Evolutionary conservation across 2,113 vertebrate species (phyloP).

Genomic region (Nycticryphes semicollaris): DNA sequence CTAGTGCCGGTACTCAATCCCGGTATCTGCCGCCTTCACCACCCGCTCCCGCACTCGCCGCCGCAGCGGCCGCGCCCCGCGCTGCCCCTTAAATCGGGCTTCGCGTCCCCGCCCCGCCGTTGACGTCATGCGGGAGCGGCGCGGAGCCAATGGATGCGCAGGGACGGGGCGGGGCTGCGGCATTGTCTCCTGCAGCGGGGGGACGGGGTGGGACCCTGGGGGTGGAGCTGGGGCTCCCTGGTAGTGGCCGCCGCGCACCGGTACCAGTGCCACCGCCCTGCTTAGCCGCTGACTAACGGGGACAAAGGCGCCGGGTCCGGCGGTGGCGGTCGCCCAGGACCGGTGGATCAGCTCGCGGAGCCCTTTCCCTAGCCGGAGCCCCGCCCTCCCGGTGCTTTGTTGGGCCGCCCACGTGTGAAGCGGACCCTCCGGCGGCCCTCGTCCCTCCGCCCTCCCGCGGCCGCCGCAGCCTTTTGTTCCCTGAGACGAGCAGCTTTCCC

Average conservation of each 20-base stretch:
- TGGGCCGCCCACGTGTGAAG: not conserved
- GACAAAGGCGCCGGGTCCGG: not conserved
- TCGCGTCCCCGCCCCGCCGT: not conserved
- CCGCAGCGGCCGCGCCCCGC: not conserved
- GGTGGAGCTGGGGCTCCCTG: rapidly evolving
- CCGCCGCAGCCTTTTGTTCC: constrained; percentile 12
- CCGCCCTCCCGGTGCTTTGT: not conserved
- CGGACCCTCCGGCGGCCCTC: not conserved
- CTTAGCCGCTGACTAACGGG: not conserved
- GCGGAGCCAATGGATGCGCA: not conserved
- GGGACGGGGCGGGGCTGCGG: not conserved
- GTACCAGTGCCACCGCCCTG: not conserved
- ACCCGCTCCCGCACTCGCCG: not conserved
- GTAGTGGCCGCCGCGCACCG: not conserved
- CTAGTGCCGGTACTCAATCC: constrained; percentile 50
- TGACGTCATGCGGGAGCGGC: not conserved
- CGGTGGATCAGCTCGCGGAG: too few species aligned
- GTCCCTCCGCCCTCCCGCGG: not conserved
- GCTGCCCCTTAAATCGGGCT: not conserved
- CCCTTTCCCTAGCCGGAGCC: too few species aligned
- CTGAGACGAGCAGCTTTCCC: not conserved
- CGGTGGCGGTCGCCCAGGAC: not conserved
- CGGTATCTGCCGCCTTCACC: not conserved
- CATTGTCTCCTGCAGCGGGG: not conserved
- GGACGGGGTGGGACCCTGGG: not conserved